phyloP scores from a whole-genome alignment of 2,888 invertebrate genomes.

The Minunthozetes semirufus region DNA sequence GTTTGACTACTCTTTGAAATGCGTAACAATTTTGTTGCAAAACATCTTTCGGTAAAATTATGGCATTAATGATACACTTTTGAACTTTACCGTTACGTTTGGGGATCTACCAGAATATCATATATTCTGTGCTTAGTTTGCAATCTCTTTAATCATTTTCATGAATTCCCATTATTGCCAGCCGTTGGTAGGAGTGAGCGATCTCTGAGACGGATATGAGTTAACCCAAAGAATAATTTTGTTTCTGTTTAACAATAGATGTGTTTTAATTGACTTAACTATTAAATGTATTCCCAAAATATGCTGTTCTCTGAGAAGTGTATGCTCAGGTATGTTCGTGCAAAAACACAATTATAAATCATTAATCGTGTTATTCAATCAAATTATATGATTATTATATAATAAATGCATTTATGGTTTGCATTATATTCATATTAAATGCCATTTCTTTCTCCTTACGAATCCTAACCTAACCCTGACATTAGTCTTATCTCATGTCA shows the following conservation, averaged over 20 bases:
- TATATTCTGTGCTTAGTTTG: background rate
- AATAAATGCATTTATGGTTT: background rate
- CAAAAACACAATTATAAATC: slow-evolving; percentile 4
- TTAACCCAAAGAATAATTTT: too few species aligned
- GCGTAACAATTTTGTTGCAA: too few species aligned
- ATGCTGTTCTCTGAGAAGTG: too few species aligned
- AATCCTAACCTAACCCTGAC: background rate
- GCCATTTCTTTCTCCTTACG: background rate
- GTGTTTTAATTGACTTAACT: too few species aligned
- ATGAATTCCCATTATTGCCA: too few species aligned
- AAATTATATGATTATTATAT: background rate
- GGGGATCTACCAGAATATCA: background rate
- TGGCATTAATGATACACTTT: slow-evolving; percentile 6
- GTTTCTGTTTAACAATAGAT: too few species aligned
- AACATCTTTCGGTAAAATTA: background rate
- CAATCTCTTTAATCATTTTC: background rate
- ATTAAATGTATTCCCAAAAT: too few species aligned
- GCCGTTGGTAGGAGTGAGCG: too few species aligned
- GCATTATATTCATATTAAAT: background rate
- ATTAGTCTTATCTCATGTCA: background rate
- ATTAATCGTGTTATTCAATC: background rate
- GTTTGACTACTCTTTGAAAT: too few species aligned
- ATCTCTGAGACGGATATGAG: too few species aligned
- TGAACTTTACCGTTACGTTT: slow-evolving; percentile 3
- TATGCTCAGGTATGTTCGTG: background rate